Evolutionary conservation across 2,113 vertebrate genomes (phyloP), one percentile per base, ranked within the genome.

Genomic region (Nyctibius bracteatus): DNA sequence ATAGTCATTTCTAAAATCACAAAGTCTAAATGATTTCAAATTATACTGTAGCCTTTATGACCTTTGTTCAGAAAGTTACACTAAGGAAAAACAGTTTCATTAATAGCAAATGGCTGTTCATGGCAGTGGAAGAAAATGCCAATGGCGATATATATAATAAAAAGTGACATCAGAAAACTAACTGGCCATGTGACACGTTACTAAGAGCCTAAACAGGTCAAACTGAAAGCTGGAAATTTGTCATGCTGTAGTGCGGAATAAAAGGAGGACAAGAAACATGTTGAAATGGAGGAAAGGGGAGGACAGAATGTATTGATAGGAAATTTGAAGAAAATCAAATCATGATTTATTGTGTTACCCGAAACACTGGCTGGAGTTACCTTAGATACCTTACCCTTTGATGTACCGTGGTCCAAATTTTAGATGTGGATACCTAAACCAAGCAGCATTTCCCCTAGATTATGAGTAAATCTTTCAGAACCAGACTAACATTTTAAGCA

Each of bases 251-350:
- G 16, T 10, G 25, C 41, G 12, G 88, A 84, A 61, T 43, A 39
- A 92, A 96, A 95, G 96, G 95, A 90, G 94, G 93, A 92, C 92
- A 86, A 97, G 86, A 97, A 92, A 95, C 88, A 94, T 92, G 88
- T n/a, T 72, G 52, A 80, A 75, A 61, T n/a, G 37, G 54, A 80
- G 52, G 37, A 41, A 75, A 51, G 51, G 27, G 46, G 49, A 70
- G 54, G 43, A 54, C 21, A 62, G 33, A 28, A 12, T 37, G 14
- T 37, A 31, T 31, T 22, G 24, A 8, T 23, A 58, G 81, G 62
- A 41, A 22, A 59, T 51, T 6, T 43, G 44, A 77, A 90, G 66
- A 30, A 31, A 92, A 74, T 8, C 31, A 49, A 63, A 47, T 5
- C 0, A 4, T 18, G 12, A 27, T n/a, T 49, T 61, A 5, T n/a